phyloP scores from a whole-genome alignment of 2,888 invertebrate genomes.

The Macrosiphum euphorbiae region DNA sequence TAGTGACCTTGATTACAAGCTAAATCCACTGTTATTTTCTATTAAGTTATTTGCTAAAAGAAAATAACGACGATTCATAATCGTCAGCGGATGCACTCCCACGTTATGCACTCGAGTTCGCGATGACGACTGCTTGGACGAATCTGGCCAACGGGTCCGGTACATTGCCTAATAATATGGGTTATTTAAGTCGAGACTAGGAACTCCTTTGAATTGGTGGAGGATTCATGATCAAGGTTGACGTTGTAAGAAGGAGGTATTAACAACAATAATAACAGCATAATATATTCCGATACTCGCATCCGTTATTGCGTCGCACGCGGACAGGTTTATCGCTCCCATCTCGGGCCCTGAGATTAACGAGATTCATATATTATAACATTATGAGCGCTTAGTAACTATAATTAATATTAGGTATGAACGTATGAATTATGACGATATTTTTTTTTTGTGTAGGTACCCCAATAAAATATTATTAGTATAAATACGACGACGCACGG shows the following conservation, averaged over 20 bases:
- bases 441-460: not conserved
- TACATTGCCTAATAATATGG: not conserved
- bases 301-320: not conserved
- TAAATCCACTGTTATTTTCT: no score
- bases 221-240: not conserved
- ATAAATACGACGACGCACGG: not conserved
- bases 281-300: not conserved
- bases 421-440: not conserved
- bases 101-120: no score
- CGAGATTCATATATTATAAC: not conserved
- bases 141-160: not conserved
- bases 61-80: no score
- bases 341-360: not conserved
- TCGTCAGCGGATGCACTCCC: no score
- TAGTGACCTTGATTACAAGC: no score
- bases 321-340: slow-evolving; percentile 11
- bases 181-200: not conserved
- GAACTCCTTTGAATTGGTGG: not conserved
- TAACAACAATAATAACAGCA: not conserved
- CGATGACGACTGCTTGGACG: no score
- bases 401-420: not conserved
- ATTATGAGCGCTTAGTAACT: not conserved
- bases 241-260: not conserved
- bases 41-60: no score
- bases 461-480: not conserved